Evolutionary conservation across 1,140 invertebrate species (phyloP), one percentile per base, ranked within the genome.

Genomic region (Brachionus sp.): DNA sequence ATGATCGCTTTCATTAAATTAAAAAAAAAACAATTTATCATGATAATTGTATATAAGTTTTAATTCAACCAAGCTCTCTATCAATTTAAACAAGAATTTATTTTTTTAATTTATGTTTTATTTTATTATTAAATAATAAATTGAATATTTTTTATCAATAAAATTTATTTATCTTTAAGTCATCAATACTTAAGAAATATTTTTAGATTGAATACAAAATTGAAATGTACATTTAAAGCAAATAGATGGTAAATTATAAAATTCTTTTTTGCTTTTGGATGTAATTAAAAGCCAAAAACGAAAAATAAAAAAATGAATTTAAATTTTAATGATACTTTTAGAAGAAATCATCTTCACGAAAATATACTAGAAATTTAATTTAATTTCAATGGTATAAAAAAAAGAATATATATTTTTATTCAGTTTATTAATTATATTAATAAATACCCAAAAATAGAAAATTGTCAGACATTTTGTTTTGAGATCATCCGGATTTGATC

Each of bases 401-500:
- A n/a, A 66, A 10, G 5, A 16, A 16, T 57, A 16, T 57, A 16
- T 16, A 39, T 70, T 70, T 39, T 70, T 70, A 70, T 70, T 70
- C 66, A 70, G 66, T 39, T 70, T 70, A 70, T 70, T 70, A 70
- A 70, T 70, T 70, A 39, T 37, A 70, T 70, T 70, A 70, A 70
- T 70, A 70, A 70, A 70, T 70, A 70, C 19, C 37, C 33, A 37
- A 70, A 70, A 37, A 70, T 70, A 70, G 66, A 70, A 70, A 70
- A 70, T 70, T 70, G 66, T 70, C 66, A 37, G 33, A 70, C 37
- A 37, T 70, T 39, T 70, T 70, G 37, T 39, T 70, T 70, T 70
- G 66, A 70, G 66, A 70, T 70, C 66, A 70, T 37, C 66, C 66
- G 66, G 66, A 12, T 70, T 70, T 39, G 66, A 70, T 39, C 37